Evolutionary conservation across 2,113 vertebrate species (phyloP).

Genomic region (Caloenas nicobarica): DNA sequence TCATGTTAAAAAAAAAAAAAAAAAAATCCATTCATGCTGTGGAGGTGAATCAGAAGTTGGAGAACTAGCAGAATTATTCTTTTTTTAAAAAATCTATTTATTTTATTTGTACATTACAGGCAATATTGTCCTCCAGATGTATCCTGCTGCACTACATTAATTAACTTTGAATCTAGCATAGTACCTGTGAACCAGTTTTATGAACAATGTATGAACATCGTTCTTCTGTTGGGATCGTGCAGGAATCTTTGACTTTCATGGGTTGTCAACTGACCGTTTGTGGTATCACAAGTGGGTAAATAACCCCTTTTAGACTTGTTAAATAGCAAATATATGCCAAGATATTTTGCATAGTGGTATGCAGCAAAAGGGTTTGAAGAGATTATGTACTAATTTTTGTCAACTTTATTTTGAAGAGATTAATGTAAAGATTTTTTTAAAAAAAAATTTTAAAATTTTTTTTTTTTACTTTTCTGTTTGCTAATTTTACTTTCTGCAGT

Average conservation of each 20-base stretch:
- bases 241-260: not conserved
- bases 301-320: not conserved
- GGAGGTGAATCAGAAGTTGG: not conserved
- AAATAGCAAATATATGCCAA: not conserved
- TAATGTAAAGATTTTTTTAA: too few relatives aligned
- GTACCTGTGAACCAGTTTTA: not conserved
- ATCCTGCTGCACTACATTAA: not conserved
- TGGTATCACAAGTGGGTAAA: not conserved
- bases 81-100: not conserved
- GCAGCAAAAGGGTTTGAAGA: not conserved
- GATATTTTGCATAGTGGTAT: not conserved
- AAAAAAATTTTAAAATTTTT: too few relatives aligned
- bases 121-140: not conserved
- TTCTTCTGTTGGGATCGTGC: not conserved
- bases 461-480: not conserved
- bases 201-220: not conserved
- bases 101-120: not conserved
- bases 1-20: too few relatives aligned
- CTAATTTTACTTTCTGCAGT: not conserved
- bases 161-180: not conserved
- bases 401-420: not conserved
- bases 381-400: not conserved
- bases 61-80: not conserved
- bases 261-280: not conserved
- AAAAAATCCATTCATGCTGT: too few relatives aligned